Evolutionary conservation across 2,888 invertebrate genomes (phyloP).

Genomic region (Cerceris rybyensis): DNA sequence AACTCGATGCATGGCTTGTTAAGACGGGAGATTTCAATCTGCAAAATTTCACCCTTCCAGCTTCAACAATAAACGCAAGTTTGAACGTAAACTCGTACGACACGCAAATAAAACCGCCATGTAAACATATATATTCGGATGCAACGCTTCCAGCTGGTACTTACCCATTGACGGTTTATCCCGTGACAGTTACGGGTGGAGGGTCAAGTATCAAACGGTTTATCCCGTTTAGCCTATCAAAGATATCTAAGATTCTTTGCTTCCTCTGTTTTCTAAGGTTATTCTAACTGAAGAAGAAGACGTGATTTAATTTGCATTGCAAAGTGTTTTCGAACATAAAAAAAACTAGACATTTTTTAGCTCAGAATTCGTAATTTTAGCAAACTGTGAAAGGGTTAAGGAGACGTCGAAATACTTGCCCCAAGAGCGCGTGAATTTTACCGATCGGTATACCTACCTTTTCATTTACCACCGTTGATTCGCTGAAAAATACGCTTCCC

Average conservation of each 20-base stretch:
- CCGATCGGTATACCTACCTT: slow-evolving; percentile 44
- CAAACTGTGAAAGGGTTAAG: too few species aligned
- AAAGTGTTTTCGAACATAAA: too few species aligned
- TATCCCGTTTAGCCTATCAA: too few species aligned
- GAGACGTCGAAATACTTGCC: slow-evolving; percentile 53
- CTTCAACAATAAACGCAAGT: slow-evolving; percentile 40
- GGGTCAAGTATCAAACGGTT: too few species aligned
- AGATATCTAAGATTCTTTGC: too few species aligned
- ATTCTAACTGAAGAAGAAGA: too few species aligned
- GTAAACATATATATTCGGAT: slow-evolving; percentile 23
- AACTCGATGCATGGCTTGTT: slow-evolving; percentile 19
- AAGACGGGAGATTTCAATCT: slow-evolving; percentile 60
- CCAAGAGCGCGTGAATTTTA: slow-evolving; percentile 49
- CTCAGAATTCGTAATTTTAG: too few species aligned
- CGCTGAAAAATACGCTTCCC: slow-evolving; percentile 43
- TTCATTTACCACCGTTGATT: slow-evolving; percentile 44
- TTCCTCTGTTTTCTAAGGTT: too few species aligned
- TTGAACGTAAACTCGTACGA: slow-evolving; percentile 61
- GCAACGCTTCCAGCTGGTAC: slow-evolving; percentile 36
- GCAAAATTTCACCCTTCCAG: slow-evolving; percentile 60
- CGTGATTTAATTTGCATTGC: too few species aligned
- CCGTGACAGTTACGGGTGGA: too few species aligned
- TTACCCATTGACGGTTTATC: too few species aligned
- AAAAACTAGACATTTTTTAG: too few species aligned
- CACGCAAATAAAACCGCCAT: slow-evolving; percentile 60